Evolutionary conservation across 2,113 vertebrate genomes (phyloP).

Genomic region (Origma solitaria): DNA sequence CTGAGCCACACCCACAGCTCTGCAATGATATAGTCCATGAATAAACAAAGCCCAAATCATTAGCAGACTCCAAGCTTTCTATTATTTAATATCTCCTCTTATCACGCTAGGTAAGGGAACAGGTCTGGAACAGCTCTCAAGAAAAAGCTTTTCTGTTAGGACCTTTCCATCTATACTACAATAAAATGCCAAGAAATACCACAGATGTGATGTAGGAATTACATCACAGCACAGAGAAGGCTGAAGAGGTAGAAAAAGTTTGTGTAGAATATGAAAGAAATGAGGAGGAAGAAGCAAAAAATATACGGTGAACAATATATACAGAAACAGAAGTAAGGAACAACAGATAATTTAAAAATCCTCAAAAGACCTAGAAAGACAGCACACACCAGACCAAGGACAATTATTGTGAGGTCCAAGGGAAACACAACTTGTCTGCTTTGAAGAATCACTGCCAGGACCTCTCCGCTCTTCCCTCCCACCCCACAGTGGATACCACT

Average conservation of each 20-base stretch:
- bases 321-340: not conserved
- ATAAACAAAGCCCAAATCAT: not conserved
- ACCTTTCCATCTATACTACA: not conserved
- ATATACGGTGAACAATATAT: not conserved
- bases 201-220: not conserved
- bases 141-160: not conserved
- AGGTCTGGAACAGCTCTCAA: not conserved
- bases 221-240: not conserved
- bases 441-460: not conserved
- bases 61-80: not conserved
- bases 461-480: not conserved
- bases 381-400: not conserved
- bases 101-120: not conserved
- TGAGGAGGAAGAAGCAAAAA: not conserved
- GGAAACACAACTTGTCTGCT: not conserved
- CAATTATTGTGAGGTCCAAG: not conserved
- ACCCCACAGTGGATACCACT: not conserved
- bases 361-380: not conserved
- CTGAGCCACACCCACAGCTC: not conserved
- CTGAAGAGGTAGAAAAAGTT: not conserved
- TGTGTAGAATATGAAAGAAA: not conserved
- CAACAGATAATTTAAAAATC: not conserved
- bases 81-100: not conserved
- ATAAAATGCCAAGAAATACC: not conserved
- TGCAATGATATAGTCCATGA: not conserved